Conservation (phyloP, 2,888 invertebrate species). For the Cosmopolites sordidus region DNA sequence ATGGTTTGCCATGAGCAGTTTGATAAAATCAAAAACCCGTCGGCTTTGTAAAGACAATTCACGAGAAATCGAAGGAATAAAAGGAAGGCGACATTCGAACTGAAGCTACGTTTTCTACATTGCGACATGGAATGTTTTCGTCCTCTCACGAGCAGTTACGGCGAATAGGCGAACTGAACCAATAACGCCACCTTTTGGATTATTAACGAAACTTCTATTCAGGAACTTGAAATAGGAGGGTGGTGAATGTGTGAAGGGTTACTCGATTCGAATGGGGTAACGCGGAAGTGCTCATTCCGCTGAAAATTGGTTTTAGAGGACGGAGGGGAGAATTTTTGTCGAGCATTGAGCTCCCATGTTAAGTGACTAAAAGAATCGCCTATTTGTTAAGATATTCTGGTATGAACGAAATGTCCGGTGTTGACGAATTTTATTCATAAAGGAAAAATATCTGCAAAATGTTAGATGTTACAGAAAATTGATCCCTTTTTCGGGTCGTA, state of each 20-base stretch:
- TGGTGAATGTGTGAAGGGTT: constrained; percentile 11
- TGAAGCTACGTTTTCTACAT: constrained; percentile 2
- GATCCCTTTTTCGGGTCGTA: no score
- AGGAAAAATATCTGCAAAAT: no score
- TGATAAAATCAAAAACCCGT: constrained; percentile 8
- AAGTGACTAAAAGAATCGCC: no score
- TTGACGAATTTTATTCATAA: no score
- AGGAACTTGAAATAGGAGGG: constrained; percentile 7
- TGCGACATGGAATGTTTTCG: constrained; percentile 20
- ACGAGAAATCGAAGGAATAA: constrained; percentile 22
- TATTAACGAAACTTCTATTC: constrained; percentile 13
- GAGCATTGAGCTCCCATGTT: no score
- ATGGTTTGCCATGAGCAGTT: background rate
- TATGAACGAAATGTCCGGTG: no score
- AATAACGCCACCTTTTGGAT: constrained; percentile 27
- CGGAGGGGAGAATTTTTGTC: no score
- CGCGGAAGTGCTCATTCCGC: no score
- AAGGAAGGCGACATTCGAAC: constrained; percentile 15
- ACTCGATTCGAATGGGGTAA: background rate
- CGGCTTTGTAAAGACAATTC: constrained; percentile 25
- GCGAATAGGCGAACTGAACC: constrained; percentile 16
- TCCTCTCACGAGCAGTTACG: constrained; percentile 22
- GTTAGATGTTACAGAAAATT: no score
- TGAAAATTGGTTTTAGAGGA: no score
- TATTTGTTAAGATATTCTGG: no score